Evolutionary conservation across 2,113 vertebrate genomes (phyloP), one percentile per base, ranked within the genome.

Genomic region (Ceyx margarethae): DNA sequence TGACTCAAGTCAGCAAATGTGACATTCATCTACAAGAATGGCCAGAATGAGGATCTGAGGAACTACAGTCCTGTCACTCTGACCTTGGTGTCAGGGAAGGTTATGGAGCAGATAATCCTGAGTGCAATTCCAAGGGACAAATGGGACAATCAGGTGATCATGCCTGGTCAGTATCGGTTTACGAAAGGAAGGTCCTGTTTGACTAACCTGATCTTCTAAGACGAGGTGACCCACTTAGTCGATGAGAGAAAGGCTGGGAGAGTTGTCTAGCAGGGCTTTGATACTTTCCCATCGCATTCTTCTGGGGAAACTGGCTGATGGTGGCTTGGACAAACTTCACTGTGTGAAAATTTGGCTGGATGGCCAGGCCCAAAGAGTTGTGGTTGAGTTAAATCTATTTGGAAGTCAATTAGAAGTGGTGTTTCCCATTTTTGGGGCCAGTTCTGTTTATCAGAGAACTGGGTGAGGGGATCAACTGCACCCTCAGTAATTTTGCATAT

Each of bases 11-110:
- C 43, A 33, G 56, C 22, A 22, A 43, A 17, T 17, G 10, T 23
- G 18, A 46, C 4, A 6, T 3, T 5, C 10, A 21, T 31, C 26
- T 58, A 43, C 14, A 54, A 23, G 40, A 86, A 45, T 4, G 20
- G 10, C 13, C 1, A 3, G 17, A 45, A 82, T 15, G 8, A 68
- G 8, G 20, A 83, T 42, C 13, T 1, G 3, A 28, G 33, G 6
- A 51, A 33, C 40, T 10, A 3, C 26, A n/a, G 40, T 25, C 18
- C 42, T 62, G 7, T 13, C 25, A 62, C n/a, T 7, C 42, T 46
- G 48, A 90, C 35, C 35, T 57, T 1, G 0, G 20, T 61, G 11
- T 31, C 0, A 0, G 33, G 21, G 13, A 65, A 74, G 4, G 19
- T 37, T 10, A 31, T 5, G 17, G 31, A 35, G 15, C 29, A 42